These are phyloP conservation scores for Mellivora capensis DNA, from an alignment of 2,113 vertebrate genomes.

Conservation along the genomic window DNA sequence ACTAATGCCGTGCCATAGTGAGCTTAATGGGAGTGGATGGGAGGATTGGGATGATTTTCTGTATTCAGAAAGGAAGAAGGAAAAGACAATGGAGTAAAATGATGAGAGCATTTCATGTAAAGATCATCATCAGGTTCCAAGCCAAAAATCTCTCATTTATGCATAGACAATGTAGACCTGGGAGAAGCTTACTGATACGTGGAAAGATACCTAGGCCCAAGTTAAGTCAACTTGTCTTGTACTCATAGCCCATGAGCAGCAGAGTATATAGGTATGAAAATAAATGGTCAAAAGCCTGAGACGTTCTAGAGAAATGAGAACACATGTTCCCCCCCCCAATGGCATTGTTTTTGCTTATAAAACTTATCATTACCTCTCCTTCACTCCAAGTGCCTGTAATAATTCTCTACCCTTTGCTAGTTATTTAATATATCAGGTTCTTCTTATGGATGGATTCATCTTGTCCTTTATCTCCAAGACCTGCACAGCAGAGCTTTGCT, in stretches of 20 bases:
- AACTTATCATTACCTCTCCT: background rate
- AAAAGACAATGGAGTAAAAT: constrained; percentile 25
- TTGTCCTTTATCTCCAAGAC: background rate
- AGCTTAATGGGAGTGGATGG: background rate
- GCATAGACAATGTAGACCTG: background rate
- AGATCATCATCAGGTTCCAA: background rate
- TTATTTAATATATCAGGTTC: background rate
- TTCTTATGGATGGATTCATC: background rate
- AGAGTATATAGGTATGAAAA: background rate
- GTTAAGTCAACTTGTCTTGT: background rate
- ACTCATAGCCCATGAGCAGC: background rate
- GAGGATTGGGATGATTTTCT: background rate
- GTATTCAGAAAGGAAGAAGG: background rate
- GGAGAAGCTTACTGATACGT: background rate
- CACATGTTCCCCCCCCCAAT: background rate
- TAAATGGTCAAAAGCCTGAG: background rate
- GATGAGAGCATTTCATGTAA: background rate
- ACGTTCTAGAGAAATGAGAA: background rate
- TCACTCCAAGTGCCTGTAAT: background rate
- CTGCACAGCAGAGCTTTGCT: background rate
- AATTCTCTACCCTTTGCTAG: background rate
- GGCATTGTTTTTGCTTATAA: constrained; percentile 15
- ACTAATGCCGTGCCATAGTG: background rate
- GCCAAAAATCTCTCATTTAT: background rate
- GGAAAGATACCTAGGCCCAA: background rate